Percentiles rank a stretch among this genome's conserved stretches.
Conservation (phyloP, 1,140 invertebrate genomes). For the Tetragnatha versicolor region DNA sequence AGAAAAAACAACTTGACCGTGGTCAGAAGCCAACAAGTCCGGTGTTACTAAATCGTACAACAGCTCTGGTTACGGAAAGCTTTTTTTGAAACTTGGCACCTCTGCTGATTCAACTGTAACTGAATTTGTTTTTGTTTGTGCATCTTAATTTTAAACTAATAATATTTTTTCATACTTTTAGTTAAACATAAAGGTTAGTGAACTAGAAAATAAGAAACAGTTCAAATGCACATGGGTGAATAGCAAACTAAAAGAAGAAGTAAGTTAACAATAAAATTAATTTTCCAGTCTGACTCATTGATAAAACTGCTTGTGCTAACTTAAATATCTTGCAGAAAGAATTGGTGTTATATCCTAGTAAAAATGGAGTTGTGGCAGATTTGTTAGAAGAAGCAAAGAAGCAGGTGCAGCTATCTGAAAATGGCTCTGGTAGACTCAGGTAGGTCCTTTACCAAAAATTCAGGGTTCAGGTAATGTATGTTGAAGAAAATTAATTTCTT, state of each 20-base stretch:
- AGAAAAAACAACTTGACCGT: too few species aligned
- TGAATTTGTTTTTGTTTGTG: not conserved
- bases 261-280: too few species aligned
- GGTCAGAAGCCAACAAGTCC: too few species aligned
- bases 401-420: constrained; percentile 82
- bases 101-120: not conserved
- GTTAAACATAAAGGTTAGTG: constrained; percentile 94
- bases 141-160: constrained; percentile 5
- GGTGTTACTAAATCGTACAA: too few species aligned
- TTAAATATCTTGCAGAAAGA: constrained; percentile 80
- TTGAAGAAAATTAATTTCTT: too few species aligned
- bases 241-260: constrained; percentile 79
- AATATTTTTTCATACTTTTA: constrained; percentile 67
- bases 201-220: constrained; percentile 97
- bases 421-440: constrained; percentile 84
- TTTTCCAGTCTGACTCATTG: too few species aligned
- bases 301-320: too few species aligned
- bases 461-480: too few species aligned
- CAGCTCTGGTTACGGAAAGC: too few species aligned
- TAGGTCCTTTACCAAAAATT: too few species aligned
- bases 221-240: constrained; percentile 73
- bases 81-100: too few species aligned
- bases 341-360: constrained; percentile 93
- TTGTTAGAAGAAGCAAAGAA: constrained; percentile 93
- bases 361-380: constrained; percentile 89